Base-by-base conservation (phyloP, 2,113 vertebrate species). In the Dissostichus mawsoni region DNA sequence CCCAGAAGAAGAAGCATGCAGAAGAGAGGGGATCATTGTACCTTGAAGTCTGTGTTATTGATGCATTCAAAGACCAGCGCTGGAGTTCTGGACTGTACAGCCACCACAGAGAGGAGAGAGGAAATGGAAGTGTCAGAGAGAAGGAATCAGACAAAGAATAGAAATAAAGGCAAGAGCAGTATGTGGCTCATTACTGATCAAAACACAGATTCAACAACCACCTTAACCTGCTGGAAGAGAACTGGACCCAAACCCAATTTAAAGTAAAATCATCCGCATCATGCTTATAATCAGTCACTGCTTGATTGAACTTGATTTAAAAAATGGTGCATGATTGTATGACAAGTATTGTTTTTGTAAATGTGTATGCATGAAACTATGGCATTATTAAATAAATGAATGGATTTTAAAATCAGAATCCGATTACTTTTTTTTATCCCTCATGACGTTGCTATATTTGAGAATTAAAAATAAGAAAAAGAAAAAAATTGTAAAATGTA, bases 1-100 rank as follows among this genome's bases (percentile, higher is more conserved):
- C 11, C 36, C 36, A 41, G 36, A 41, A 41, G 8, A 41, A 41
- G 61, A 75, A 48, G 36, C 74, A 74, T 70, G 72, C 16, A 47
- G 52, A 44, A 53, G n/a, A 66, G 20, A 63, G 25, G 17, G 20
- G 70, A 76, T n/a, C 25, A 20, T 90, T 41, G 78, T 95, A 99
- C 98, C 98, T 99, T 99, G 95, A 99, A 99, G 93, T 99, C 97
- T 95, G 98, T 99, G 94, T 99, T 99, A 94, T 99, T 99, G 95
- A 99, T 98, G 96, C 97, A 98, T 93, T 99, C 98, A 95, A 99
- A 99, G 91, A 99, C 98, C 92, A 99, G 96, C 83, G 98, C 98
- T 86, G 98, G 98, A 74, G 98, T 99, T 95, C 98, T 96, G 91
- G 98, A 99, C 89, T 91, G 81, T 33, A 65, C 11, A 61, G 78